phyloP scores from a whole-genome alignment of 2,113 vertebrate genomes.

The Psilopogon haemacephalus region DNA sequence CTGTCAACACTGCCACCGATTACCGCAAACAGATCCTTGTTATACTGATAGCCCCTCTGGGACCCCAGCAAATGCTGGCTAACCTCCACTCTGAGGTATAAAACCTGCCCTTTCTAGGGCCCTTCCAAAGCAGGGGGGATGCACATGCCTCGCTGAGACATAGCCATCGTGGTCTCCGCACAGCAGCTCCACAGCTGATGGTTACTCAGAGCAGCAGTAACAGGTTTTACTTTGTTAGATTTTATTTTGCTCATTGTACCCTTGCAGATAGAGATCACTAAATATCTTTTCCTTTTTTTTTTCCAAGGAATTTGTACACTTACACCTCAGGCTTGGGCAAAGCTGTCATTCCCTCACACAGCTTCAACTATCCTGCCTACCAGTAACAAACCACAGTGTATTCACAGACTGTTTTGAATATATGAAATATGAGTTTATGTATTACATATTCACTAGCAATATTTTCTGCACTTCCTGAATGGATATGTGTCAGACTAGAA shows the following conservation, averaged over 20 bases:
- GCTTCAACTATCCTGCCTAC: neutral
- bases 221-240: neutral
- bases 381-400: neutral
- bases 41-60: conserved; percentile 88
- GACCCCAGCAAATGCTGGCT: conserved; percentile 71
- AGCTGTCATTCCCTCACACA: accelerated
- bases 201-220: neutral
- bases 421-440: conserved; percentile 1
- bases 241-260: neutral
- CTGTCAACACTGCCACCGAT: conserved; percentile 92
- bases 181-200: neutral
- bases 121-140: neutral
- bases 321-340: neutral
- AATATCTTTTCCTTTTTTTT: neutral
- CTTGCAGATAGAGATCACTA: neutral
- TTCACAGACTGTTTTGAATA: neutral
- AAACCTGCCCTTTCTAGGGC: neutral
- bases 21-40: conserved; percentile 90
- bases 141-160: neutral
- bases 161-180: accelerated
- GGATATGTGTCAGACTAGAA: conserved; percentile 24
- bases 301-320: neutral
- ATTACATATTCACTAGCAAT: conserved; percentile 36
- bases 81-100: conserved; percentile 34
- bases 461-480: conserved; percentile 3